These are phyloP conservation scores for Littorina saxatilis DNA, from an alignment of 1,140 invertebrate species.

Conservation along the genomic window DNA sequence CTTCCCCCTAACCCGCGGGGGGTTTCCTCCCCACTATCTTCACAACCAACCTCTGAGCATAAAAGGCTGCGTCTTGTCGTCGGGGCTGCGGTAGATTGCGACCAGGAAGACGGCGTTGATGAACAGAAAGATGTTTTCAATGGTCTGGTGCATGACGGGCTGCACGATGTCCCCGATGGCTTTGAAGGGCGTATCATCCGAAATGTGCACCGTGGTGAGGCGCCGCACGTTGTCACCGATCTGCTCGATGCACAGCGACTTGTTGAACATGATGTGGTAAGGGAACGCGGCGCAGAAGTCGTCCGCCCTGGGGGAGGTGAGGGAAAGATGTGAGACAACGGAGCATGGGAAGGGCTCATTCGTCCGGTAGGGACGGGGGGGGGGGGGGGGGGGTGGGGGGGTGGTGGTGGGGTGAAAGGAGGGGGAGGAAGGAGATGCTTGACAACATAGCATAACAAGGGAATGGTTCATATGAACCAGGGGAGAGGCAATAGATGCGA, in stretches of 20 bases:
- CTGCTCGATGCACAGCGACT: constrained; percentile 34
- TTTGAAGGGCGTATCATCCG: constrained; percentile 1
- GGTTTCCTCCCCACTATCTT: too few relatives aligned
- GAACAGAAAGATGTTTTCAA: constrained; percentile 38
- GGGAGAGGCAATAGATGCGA: too few relatives aligned
- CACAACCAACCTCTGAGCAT: constrained; percentile 43
- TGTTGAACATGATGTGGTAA: constrained; percentile 46
- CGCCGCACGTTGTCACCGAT: constrained; percentile 32
- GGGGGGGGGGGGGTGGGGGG: too few relatives aligned
- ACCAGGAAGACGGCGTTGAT: constrained; percentile 46
- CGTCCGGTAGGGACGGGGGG: too few relatives aligned
- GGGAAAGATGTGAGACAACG: too few relatives aligned
- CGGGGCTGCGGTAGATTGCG: not conserved
- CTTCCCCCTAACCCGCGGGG: too few relatives aligned
- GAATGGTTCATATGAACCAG: too few relatives aligned
- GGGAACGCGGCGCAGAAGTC: constrained; percentile 40
- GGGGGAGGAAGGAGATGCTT: too few relatives aligned
- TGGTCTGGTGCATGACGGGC: constrained; percentile 36
- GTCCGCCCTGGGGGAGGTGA: not conserved
- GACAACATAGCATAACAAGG: too few relatives aligned
- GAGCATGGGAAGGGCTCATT: too few relatives aligned
- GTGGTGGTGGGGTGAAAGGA: too few relatives aligned
- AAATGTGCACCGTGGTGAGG: constrained; percentile 3
- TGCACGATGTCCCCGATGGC: constrained; percentile 30
- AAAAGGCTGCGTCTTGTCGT: not conserved